phyloP scores from a whole-genome alignment of 2,113 vertebrate species.

The Rynchops niger region DNA sequence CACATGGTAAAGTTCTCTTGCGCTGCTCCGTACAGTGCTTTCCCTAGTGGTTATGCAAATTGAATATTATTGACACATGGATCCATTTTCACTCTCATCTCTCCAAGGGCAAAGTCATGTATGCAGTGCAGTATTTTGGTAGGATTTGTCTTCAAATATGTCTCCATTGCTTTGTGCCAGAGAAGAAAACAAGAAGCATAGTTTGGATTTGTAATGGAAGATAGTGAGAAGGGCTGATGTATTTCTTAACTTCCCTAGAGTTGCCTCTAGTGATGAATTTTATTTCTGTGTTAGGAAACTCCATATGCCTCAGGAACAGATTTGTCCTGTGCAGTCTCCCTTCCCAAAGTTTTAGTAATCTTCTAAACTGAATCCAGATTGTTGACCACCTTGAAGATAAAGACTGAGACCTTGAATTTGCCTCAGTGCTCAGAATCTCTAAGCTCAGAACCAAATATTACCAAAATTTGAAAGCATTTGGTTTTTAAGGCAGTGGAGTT shows the following conservation, averaged over 20 bases:
- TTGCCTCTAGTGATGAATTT: not conserved
- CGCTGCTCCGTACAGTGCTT: not conserved
- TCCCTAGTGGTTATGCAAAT: not conserved
- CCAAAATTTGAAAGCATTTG: not conserved
- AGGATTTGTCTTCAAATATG: not conserved
- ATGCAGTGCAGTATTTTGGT: not conserved
- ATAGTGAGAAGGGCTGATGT: not conserved
- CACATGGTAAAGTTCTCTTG: not conserved
- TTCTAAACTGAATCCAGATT: not conserved
- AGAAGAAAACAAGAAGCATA: not conserved
- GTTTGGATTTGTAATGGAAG: not conserved
- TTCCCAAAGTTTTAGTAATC: not conserved
- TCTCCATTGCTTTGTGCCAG: not conserved
- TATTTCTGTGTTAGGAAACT: not conserved
- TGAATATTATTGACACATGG: not conserved
- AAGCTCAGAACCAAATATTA: not conserved
- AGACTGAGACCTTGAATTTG: not conserved
- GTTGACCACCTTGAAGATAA: not conserved
- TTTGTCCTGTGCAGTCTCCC: not conserved
- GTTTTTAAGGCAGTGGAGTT: not conserved
- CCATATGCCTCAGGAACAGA: not conserved
- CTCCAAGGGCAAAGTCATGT: not conserved
- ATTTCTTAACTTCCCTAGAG: not conserved
- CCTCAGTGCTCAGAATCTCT: not conserved
- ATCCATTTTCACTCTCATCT: not conserved